Evolutionary conservation across 2,113 vertebrate genomes (phyloP).

Genomic region (Pseudorasbora parva): DNA sequence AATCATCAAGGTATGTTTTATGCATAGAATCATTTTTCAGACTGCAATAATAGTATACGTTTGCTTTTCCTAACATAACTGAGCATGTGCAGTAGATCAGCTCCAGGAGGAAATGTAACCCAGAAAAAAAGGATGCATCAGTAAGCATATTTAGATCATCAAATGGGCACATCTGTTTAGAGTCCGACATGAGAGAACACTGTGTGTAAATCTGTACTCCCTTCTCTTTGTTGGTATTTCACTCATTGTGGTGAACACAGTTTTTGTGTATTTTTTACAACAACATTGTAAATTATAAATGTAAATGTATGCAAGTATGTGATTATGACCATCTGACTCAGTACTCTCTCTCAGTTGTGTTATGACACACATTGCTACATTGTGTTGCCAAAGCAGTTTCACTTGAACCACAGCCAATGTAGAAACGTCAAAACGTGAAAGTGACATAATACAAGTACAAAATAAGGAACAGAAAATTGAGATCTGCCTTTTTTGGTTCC

Average conservation of each 20-base stretch:
- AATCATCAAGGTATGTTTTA: background rate
- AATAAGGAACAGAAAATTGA: background rate
- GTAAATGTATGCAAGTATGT: background rate
- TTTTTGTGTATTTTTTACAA: background rate
- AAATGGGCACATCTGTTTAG: constrained; percentile 18
- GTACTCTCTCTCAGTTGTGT: background rate
- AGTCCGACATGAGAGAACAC: background rate
- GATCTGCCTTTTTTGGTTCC: background rate
- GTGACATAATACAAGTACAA: background rate
- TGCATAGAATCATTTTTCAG: background rate
- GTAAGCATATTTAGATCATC: constrained; percentile 14
- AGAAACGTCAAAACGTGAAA: background rate
- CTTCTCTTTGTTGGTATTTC: background rate
- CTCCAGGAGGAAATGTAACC: background rate
- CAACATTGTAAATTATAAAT: background rate
- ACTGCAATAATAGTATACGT: background rate
- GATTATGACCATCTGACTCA: background rate
- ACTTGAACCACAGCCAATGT: background rate
- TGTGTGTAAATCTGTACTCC: background rate
- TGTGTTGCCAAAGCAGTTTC: constrained; percentile 5
- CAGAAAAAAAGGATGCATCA: constrained; percentile 11
- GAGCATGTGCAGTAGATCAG: constrained; percentile 13
- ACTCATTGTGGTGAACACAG: background rate
- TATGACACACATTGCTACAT: constrained; percentile 2
- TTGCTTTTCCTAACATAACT: background rate